Base-by-base conservation (phyloP, 2,888 invertebrate genomes). In the Pomacea canaliculata region DNA sequence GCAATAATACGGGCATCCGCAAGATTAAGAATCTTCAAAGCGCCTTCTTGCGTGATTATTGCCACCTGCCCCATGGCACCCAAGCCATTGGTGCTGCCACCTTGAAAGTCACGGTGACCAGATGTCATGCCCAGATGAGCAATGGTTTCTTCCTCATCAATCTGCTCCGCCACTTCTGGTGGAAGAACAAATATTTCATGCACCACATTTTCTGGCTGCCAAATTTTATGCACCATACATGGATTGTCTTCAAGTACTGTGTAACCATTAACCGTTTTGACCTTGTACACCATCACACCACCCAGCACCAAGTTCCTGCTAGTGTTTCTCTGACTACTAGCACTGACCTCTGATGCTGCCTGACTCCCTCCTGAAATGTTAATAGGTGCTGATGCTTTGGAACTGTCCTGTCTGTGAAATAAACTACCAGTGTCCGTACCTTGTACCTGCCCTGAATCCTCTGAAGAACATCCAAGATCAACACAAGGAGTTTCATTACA, bases 1-100 rank as follows among this genome's bases (percentile, higher is more conserved):
- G 94, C 94, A 10, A 95, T 91, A 8, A 93, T 93, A 82, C 93
- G 93, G 81, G 96, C 93, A 72, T 94, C 94, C n/a, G 93, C 92
- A 66, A 96, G 90, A 62, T 94, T 94, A 77, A 96, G 92, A 69
- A 97, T 91, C 86, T 95, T 93, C 69, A 74, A 48, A 51, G 68
- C 62, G 19, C 74, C 74, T 48, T 69, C 63, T 4, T 60, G 60
- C 8, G 70, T 16, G 23, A 70, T 76, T 46, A 76, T 27, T 13
- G 70, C 62, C 70, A 76, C 75, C 63, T 76, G 75, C 8, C 75
- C 73, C 4, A 62, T 60, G 12, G 75, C 65, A 18, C 71, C 69
- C 19, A 73, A 48, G 49, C 73, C 76, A 51, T 78, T 77, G 9
- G 82, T 77, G 65, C 79, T 80, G 37, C 80, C 73, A 63, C 75